Evolutionary conservation across 2,888 invertebrate species (phyloP).

Genomic region (Lithophane ornitopus): DNA sequence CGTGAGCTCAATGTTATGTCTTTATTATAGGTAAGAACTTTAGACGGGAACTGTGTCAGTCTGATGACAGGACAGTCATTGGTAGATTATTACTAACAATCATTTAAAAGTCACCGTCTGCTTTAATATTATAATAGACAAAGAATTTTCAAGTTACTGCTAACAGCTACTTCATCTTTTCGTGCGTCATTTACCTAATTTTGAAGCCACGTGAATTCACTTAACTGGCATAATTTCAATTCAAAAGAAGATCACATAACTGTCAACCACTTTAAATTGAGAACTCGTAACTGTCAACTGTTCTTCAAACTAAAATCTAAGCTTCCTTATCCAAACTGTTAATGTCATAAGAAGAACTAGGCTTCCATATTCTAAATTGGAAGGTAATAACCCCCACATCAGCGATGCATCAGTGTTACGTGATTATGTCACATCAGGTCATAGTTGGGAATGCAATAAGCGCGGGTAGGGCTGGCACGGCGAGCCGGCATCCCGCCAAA

Average conservation of each 20-base stretch:
- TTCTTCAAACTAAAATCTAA: conserved; percentile 5
- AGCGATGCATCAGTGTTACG: conserved; percentile 36
- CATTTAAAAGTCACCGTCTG: neutral
- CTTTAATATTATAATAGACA: neutral
- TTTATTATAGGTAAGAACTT: conserved; percentile 1
- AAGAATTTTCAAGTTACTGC: conserved; percentile 7
- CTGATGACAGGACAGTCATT: neutral
- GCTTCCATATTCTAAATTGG: neutral
- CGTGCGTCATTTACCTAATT: conserved; percentile 9
- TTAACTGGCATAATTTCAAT: conserved; percentile 6
- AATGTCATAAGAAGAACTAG: neutral
- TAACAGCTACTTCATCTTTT: conserved; percentile 8
- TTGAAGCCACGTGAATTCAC: neutral
- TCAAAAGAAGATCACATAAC: conserved; percentile 23
- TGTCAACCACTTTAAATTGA: conserved; percentile 32
- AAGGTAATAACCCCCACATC: conserved; percentile 32
- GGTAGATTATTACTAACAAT: neutral
- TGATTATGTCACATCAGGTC: conserved; percentile 44
- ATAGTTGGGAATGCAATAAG: conserved; percentile 64
- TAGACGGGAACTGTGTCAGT: conserved; percentile 12
- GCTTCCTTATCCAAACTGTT: neutral
- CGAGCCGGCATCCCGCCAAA: conserved; percentile 68
- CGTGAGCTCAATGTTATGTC: conserved; percentile 2
- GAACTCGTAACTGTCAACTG: conserved; percentile 31
- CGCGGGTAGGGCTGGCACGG: conserved; percentile 63